Conservation (phyloP, 2,797 vertebrate species). For the Labroides dimidiatus region DNA sequence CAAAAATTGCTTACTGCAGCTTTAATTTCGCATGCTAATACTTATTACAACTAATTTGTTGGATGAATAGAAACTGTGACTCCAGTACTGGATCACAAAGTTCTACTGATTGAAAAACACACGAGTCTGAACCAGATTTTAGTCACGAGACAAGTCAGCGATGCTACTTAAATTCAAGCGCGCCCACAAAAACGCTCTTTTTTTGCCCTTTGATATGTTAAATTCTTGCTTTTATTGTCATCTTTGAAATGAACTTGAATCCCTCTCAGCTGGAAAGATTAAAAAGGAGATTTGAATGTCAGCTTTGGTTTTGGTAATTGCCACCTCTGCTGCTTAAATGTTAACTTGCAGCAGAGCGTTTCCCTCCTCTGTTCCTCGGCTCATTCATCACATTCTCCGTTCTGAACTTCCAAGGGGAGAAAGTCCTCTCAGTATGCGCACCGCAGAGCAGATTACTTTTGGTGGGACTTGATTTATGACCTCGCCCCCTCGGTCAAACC, state of each 20-base stretch:
- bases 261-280: conserved; percentile 1
- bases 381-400: conserved; percentile 28
- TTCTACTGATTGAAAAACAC: too few relatives aligned
- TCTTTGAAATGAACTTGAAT: conserved; percentile 11
- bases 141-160: too few relatives aligned
- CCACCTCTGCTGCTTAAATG: conserved; percentile 10
- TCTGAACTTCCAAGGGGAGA: conserved; percentile 41
- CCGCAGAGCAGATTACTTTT: conserved; percentile 36
- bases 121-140: too few relatives aligned
- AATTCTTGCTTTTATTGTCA: conserved; percentile 19
- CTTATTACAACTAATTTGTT: too few relatives aligned
- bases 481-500: conserved; percentile 46
- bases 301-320: conserved; percentile 8
- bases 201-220: neutral
- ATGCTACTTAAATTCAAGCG: too few relatives aligned
- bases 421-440: conserved; percentile 29
- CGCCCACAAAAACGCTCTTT: neutral
- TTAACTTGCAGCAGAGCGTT: conserved; percentile 67
- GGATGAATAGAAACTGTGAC: too few relatives aligned
- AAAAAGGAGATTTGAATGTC: conserved; percentile 1
- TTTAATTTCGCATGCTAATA: too few relatives aligned
- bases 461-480: conserved; percentile 64
- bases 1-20: too few relatives aligned
- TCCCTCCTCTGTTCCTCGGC: conserved; percentile 50
- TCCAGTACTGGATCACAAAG: too few relatives aligned